A percentile compares a stretch with the other conserved stretches of the same genome.
Conservation (phyloP, 2,113 vertebrate species). For the rat (Rattus norvegicus) region GRCr8 NC_086032.1:75844001-75844500, state of each 20-base stretch:
- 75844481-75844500: background rate
- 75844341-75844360: background rate
- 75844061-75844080: background rate
- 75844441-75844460: background rate
- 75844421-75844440: no score
- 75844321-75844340: background rate
- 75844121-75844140: background rate
- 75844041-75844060: background rate
- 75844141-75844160: background rate
- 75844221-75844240: background rate
- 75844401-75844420: background rate
- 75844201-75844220: background rate
- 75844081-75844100: background rate
- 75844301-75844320: background rate
- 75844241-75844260: no score
- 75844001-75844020: background rate
- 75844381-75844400: background rate
- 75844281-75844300: background rate
- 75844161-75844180: background rate
- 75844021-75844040: no score
- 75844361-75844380: background rate
- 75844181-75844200: background rate
- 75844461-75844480: background rate
- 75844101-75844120: background rate
- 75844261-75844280: accelerated